Evolutionary conservation across 2,888 invertebrate species (phyloP).

Genomic region (Macrosiphum euphorbiae): DNA sequence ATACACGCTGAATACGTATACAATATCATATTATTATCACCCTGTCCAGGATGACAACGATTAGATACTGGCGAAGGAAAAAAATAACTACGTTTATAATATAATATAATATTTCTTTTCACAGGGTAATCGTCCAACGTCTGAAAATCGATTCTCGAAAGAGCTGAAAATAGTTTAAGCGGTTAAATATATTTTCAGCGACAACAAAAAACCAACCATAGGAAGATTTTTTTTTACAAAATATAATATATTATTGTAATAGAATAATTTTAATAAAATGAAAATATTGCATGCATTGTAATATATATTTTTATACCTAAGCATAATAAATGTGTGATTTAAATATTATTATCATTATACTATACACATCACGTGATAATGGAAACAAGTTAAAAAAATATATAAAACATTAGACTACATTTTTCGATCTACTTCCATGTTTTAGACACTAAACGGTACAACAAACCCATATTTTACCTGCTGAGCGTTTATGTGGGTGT

Average conservation of each 20-base stretch:
- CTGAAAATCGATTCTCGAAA: constrained; percentile 13
- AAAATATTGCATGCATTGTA: background rate
- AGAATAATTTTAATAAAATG: constrained; percentile 1
- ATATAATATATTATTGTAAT: constrained; percentile 5
- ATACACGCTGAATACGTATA: background rate
- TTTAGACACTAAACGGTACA: constrained; percentile 53
- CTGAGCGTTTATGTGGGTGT: background rate
- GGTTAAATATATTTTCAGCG: background rate
- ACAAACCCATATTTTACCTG: constrained; percentile 47
- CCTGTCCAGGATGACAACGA: constrained; percentile 45
- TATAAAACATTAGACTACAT: constrained; percentile 27
- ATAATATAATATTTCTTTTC: background rate
- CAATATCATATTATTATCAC: constrained; percentile 33
- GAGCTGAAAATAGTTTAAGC: background rate
- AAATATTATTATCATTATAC: background rate
- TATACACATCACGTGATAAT: background rate
- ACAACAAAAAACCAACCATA: background rate
- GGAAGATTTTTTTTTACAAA: background rate
- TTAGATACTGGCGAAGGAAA: constrained; percentile 33
- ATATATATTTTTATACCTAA: background rate
- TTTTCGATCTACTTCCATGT: background rate
- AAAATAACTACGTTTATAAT: constrained; percentile 1
- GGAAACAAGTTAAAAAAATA: background rate
- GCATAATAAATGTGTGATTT: background rate
- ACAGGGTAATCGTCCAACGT: background rate